Evolutionary conservation across 2,888 invertebrate genomes (phyloP).

Genomic region (Exephanes ischioxanthus): DNA sequence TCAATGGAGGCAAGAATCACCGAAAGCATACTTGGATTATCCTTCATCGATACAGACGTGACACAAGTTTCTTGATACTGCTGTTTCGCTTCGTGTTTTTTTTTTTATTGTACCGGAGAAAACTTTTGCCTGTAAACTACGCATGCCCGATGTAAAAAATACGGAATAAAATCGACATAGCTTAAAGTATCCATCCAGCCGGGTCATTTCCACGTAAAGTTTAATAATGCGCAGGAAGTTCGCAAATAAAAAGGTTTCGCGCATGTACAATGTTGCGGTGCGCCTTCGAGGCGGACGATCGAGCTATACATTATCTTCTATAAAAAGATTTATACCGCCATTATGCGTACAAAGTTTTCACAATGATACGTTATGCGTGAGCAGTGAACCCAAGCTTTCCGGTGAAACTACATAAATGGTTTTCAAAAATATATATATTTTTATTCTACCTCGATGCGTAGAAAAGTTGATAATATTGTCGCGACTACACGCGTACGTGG

Average conservation of each 20-base stretch:
- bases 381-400: background rate
- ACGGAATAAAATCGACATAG: background rate
- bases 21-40: slow-evolving; percentile 48
- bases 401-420: background rate
- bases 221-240: slow-evolving; percentile 29
- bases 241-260: slow-evolving; percentile 1
- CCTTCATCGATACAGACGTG: slow-evolving; percentile 41
- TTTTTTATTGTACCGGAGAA: slow-evolving; percentile 7
- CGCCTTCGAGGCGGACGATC: background rate
- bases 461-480: background rate
- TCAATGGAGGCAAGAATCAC: background rate
- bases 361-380: background rate
- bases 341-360: slow-evolving; percentile 19
- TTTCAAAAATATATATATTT: background rate
- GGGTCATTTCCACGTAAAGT: slow-evolving; percentile 21
- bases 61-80: slow-evolving; percentile 48
- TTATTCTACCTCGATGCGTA: background rate
- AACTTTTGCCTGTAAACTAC: background rate
- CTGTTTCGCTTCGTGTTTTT: slow-evolving; percentile 14
- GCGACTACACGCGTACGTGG: background rate
- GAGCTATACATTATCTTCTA: slow-evolving; percentile 19
- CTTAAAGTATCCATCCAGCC: slow-evolving; percentile 50
- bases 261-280: background rate
- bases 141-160: slow-evolving; percentile 23
- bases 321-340: slow-evolving; percentile 13